Base-by-base conservation (phyloP, 2,888 invertebrate species). In the Campoplex capitator region DNA sequence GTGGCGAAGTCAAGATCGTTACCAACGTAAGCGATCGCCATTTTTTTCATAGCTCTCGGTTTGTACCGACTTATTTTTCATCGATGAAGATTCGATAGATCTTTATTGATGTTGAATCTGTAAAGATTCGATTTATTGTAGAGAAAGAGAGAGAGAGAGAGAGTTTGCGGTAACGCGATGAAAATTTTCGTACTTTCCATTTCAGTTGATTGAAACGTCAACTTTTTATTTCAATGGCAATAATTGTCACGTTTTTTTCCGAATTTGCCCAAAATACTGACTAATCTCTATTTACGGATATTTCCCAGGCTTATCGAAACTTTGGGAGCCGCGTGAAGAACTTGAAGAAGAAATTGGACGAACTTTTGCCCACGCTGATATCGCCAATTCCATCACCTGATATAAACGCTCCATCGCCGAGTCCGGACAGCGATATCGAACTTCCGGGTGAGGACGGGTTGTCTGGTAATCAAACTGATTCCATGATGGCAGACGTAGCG, bases 1-100 rank as follows among this genome's bases (percentile, higher is more conserved):
- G 97, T 86, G 97, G 98, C 8, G 99, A 99, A 95, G 99, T 99
- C 18, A 98, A 98, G 95, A 97, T 99, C 88, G 99, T 99, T 42
- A 98, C 98, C 85, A 98, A 98, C 96, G 99, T 99, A 95, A 97
- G 97, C 96, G 32, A 35, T 45, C 4, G 16, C 7, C 32, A 32
- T 28, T 32, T 23, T 68, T 71, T 32, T 11, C n/a, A 42, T 58
- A 11, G 58, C 56, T 13, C 35, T 32, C 56, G 35, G 3, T 1
- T 73, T 42, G 2, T 11, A 35, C 42, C 8, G 45, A 42, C 23
- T 23, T 23, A 65, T 35, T 16, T 32, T 65, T 65, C 8, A 35
- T 35, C 32, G 56, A 3, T 8, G 1, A 23, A 23, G n/a, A 7
- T 56, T 9, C 8, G 0, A n/a, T 9, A 56, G 28, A 9, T 23